A percentile compares a stretch with the other conserved stretches of the same genome.
These are phyloP conservation scores for Drosophila ironensis DNA, from an alignment of 1,140 invertebrate genomes.

Conservation along the genomic window DNA sequence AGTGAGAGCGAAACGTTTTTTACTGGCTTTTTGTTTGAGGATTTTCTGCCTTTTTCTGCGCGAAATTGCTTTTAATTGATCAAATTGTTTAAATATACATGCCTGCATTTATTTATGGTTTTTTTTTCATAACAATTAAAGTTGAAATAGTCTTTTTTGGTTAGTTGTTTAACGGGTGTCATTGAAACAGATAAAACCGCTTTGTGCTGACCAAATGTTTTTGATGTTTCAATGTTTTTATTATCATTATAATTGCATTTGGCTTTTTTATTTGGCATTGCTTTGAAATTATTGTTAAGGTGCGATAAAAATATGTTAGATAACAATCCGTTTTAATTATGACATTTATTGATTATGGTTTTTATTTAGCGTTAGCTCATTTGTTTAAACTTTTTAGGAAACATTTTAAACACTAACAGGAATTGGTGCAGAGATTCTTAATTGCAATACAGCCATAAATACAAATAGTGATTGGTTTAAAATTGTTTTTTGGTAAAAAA, in stretches of 20 bases:
- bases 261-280: neutral
- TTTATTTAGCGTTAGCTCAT: no score
- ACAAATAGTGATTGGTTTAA: no score
- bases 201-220: neutral
- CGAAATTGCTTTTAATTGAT: constrained; percentile 71
- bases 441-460: no score
- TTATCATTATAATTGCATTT: neutral
- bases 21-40: constrained; percentile 7
- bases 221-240: neutral
- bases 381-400: no score
- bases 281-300: no score
- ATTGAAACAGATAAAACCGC: constrained; percentile 3
- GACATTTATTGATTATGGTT: no score
- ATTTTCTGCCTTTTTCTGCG: constrained; percentile 23
- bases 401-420: no score
- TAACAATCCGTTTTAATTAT: no score
- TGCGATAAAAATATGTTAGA: no score
- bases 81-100: constrained; percentile 64
- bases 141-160: neutral
- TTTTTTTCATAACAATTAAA: constrained; percentile 13
- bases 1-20: constrained; percentile 13
- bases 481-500: no score
- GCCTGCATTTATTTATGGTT: neutral
- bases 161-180: constrained; percentile 17
- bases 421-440: no score